Conservation (phyloP, 2,888 invertebrate genomes). For the Macrophya annulata region DNA sequence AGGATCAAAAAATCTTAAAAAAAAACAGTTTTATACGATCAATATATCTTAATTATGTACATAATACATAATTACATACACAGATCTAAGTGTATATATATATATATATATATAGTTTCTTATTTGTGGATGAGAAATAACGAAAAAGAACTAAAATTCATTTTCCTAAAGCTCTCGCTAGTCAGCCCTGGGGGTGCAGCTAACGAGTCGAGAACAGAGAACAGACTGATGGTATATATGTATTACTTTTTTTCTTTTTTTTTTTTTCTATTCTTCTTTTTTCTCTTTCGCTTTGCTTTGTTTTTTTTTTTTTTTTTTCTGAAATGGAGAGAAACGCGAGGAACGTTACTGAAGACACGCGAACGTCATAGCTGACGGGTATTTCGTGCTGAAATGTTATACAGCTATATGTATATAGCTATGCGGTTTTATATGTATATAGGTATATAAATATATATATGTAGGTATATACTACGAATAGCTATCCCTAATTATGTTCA, state of each 20-base stretch:
- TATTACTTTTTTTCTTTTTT: neutral
- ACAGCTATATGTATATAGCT: neutral
- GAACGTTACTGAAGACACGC: slow-evolving; percentile 41
- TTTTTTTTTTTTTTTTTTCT: neutral
- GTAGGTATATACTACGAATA: neutral
- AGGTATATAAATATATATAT: neutral
- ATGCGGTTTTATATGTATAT: neutral
- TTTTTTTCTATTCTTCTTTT: neutral
- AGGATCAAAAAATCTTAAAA: neutral
- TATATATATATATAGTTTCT: neutral
- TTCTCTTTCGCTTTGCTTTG: neutral
- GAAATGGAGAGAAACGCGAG: slow-evolving; percentile 25
- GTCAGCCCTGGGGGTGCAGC: slow-evolving; percentile 12
- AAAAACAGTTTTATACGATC: neutral
- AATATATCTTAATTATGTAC: too few species aligned
- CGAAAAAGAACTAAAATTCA: neutral
- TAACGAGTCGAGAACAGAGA: slow-evolving; percentile 40
- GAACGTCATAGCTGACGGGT: slow-evolving; percentile 42
- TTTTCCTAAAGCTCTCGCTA: slow-evolving; percentile 32
- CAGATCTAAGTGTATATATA: neutral
- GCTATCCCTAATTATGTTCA: slow-evolving; percentile 17
- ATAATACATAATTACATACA: neutral
- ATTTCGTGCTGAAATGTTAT: slow-evolving; percentile 16
- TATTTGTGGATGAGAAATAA: neutral
- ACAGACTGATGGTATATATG: neutral